Evolutionary conservation across 2,888 invertebrate genomes (phyloP), one percentile per base, ranked within the genome.

Genomic region (Hyposoter didymator): DNA sequence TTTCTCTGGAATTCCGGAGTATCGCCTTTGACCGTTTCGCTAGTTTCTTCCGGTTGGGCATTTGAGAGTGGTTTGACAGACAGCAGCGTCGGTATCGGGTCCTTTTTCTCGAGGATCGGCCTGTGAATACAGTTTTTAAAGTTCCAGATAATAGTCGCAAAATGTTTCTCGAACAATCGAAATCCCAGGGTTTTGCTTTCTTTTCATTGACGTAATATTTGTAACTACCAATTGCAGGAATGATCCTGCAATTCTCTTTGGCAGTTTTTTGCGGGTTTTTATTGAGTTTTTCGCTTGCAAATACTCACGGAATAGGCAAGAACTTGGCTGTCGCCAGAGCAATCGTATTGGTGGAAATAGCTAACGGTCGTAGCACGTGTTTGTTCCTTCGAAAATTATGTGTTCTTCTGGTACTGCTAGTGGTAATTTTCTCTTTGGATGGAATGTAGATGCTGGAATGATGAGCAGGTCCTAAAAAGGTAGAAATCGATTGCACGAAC

Each of bases 1-100:
- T 95, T 96, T 17, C 96, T 94, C 87, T 96, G 95, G 90, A 95
- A 90, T 89, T 95, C 95, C 0, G 96, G 96, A 8, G 96, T 96
- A 87, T 96, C 95, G 52, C 95, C 94, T 91, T 96, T 96, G 35
- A 95, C 91, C 81, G 94, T 93, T 89, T 95, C 95, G n/a, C 90
- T 93, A 82, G 94, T 94, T 84, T 95, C 88, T 52, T 93, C 92
- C 43, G 90, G 89, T 1, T 95, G 95, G 69, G 96, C 95, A 0
- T 96, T 93, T 5, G 97, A 93, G 43, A 96, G 95, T 93, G 59
- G 5, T 74, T 62, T 72, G 19, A 59, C 49, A n/a, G 82, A 79
- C 49, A 75, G 19, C 12, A 82, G 66, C 66, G 52, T 59, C 35
- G 72, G 85, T n/a, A 96, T 94, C 91, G 81, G 82, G 10, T 88